Evolutionary conservation across 2,888 invertebrate species (phyloP).

Genomic region (Athalia rosae): DNA sequence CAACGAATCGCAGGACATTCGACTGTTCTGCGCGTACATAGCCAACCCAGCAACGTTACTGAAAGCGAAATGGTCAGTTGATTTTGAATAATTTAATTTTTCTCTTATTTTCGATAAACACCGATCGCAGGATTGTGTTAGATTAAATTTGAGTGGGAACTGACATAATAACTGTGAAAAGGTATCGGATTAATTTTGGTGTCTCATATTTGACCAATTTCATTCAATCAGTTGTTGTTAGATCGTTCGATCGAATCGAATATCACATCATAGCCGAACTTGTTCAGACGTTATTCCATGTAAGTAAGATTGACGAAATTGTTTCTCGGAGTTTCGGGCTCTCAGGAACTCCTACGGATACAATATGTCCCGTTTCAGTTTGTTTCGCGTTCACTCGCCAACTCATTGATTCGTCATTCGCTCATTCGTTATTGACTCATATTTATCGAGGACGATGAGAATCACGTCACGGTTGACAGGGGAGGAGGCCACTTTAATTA

Average conservation of each 20-base stretch:
- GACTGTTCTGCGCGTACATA: slow-evolving; percentile 87
- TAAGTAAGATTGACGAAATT: slow-evolving; percentile 8
- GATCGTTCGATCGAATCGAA: too few relatives aligned
- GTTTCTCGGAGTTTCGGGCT: slow-evolving; percentile 20
- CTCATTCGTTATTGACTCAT: not conserved
- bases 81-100: slow-evolving; percentile 33
- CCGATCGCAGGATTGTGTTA: too few relatives aligned
- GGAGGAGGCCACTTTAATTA: too few relatives aligned
- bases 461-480: too few relatives aligned
- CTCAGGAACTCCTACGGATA: slow-evolving; percentile 8
- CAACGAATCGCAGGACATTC: slow-evolving; percentile 84
- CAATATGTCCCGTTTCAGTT: slow-evolving; percentile 8
- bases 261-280: too few relatives aligned
- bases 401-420: not conserved
- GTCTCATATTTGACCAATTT: too few relatives aligned
- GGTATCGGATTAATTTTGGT: too few relatives aligned
- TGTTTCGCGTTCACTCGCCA: not conserved
- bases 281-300: not conserved
- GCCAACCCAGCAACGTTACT: slow-evolving; percentile 89
- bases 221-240: too few relatives aligned
- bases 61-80: slow-evolving; percentile 85
- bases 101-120: too few relatives aligned
- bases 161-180: too few relatives aligned
- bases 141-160: too few relatives aligned
- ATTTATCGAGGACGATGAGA: too few relatives aligned